Percentiles rank a stretch among this genome's conserved stretches.
Conservation (phyloP, 1,140 invertebrate genomes). For the Branchinecta lindahli region DNA sequence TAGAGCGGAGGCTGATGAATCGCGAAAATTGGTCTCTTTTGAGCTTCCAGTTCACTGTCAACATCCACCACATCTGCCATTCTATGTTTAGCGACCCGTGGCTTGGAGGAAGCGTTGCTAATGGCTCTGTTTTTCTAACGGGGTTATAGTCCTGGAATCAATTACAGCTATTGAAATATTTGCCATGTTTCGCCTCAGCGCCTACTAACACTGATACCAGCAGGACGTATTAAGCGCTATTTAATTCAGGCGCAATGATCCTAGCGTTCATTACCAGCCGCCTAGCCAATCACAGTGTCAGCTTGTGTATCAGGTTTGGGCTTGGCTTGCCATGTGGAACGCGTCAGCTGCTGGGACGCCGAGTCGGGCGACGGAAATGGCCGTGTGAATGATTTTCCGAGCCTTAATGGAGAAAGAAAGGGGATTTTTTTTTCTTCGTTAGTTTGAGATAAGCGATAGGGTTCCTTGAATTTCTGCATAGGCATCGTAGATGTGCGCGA, state of each 20-base stretch:
- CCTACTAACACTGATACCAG: background rate
- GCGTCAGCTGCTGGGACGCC: background rate
- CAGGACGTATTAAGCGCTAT: conserved; percentile 8
- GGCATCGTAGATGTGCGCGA: no score
- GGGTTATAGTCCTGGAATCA: conserved; percentile 1
- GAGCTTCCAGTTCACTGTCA: no score
- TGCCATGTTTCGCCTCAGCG: conserved; percentile 7
- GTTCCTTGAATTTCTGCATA: no score
- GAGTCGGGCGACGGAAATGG: no score
- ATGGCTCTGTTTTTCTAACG: conserved; percentile 8
- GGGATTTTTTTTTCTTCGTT: no score
- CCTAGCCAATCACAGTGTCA: background rate
- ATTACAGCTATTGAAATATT: background rate
- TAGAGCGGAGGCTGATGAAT: no score
- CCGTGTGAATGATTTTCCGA: no score
- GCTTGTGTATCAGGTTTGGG: background rate
- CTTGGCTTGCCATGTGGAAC: background rate
- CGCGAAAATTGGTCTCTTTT: no score
- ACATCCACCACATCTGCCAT: background rate
- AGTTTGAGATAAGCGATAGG: no score
- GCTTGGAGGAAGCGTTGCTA: background rate
- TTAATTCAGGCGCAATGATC: conserved; percentile 1
- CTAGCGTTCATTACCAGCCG: background rate
- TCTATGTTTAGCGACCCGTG: background rate
- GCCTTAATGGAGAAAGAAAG: no score